Evolutionary conservation across 2,797 vertebrate genomes (phyloP), one percentile per base, ranked within the genome.

Genomic region (Remorina albescens): DNA sequence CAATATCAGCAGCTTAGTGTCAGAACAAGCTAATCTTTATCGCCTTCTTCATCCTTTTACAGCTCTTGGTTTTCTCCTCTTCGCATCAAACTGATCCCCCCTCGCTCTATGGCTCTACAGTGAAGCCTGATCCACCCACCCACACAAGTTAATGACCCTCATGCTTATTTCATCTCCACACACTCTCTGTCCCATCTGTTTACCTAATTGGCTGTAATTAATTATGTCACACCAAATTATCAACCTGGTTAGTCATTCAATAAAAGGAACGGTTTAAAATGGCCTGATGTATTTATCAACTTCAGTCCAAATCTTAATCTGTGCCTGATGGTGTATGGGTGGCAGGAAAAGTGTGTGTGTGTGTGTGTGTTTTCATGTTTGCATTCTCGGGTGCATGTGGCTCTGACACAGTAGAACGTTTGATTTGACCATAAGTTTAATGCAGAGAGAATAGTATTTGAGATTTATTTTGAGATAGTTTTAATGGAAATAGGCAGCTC

Each of bases 131-230:
- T 80, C 63, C 71, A 60, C 60, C 70, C 84, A 37, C 83, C 85
- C 84, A 87, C 87, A 81, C 78, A 21, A 80, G 67, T 80, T 87
- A 89, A 91, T 87, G 87, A 92, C 88, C 73, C 85, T 54, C 68
- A 1, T 36, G 19, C 82, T 89, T 66, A 85, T 87, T 89, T 90
- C 81, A 83, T 84, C 81, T 81, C 75, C 80, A 53, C 64, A 76
- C 74, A 75, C 65, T 42, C 74, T 60, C 76, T 19, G 53, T 72
- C 70, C 88, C 89, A 92, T 93, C 91, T 92, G 91, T 89, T 90
- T 91, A 85, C 76, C 73, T 92, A 91, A 93, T 92, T 89, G 86
- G 72, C 86, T 90, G 89, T 90, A 91, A 90, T 91, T 91, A 90
- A 91, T 92, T 92, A 91, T 91, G 91, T 89, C 90, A 88, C 73